Percentiles rank a stretch among this genome's conserved stretches.
phyloP scores from a whole-genome alignment of 1,140 invertebrate species.

The Orchesella cincta region DNA sequence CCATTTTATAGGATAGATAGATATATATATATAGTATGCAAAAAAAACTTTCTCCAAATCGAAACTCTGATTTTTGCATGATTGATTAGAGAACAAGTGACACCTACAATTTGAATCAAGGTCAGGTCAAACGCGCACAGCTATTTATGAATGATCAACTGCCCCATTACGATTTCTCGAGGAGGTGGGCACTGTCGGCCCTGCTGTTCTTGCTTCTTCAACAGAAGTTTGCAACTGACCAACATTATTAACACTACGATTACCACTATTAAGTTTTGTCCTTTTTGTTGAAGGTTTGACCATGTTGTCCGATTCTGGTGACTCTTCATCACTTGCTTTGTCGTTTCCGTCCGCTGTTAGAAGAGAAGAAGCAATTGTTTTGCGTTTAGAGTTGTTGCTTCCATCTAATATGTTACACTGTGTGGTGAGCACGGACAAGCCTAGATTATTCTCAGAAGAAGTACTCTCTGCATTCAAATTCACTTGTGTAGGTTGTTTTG shows the following conservation, averaged over 20 bases:
- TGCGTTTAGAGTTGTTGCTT: neutral
- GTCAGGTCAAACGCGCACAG: neutral
- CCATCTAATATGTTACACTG: conserved; percentile 15
- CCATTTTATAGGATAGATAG: neutral
- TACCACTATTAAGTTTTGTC: conserved; percentile 15
- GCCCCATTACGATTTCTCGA: neutral
- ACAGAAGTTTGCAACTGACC: conserved; percentile 7
- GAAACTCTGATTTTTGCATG: neutral
- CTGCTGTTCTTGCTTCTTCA: neutral
- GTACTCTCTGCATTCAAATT: conserved; percentile 18
- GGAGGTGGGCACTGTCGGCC: neutral
- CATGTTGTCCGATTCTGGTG: neutral
- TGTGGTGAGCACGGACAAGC: neutral
- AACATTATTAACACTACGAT: neutral
- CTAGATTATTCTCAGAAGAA: neutral
- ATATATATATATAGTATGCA: neutral
- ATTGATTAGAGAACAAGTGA: neutral
- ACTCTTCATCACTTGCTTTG: conserved; percentile 3
- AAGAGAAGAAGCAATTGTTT: neutral
- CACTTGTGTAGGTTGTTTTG: neutral
- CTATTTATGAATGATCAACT: neutral
- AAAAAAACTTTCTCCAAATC: neutral
- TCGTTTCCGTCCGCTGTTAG: neutral
- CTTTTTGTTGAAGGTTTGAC: neutral
- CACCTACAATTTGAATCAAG: neutral